Evolutionary conservation across 1,140 invertebrate species (phyloP).

Genomic region (Drosophila punjabiensis): DNA sequence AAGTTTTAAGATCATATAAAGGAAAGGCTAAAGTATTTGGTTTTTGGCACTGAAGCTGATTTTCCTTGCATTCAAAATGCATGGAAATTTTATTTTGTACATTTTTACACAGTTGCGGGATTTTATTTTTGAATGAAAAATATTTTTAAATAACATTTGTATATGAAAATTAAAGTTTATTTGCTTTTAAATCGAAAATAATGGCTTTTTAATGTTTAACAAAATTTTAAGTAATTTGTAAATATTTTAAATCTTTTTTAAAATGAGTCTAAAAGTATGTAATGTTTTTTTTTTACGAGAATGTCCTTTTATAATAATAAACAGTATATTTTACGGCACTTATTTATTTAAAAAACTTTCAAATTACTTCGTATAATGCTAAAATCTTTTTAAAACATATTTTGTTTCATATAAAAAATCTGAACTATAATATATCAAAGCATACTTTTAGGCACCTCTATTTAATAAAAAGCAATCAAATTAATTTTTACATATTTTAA

Average conservation of each 20-base stretch:
- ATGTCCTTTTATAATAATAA: too few species aligned
- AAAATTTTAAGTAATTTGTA: neutral
- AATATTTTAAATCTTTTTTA: neutral
- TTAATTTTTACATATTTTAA: neutral
- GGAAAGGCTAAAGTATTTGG: conserved; percentile 8
- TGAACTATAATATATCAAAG: neutral
- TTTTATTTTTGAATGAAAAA: neutral
- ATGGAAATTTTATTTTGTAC: neutral
- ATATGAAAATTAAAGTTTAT: neutral
- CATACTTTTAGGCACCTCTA: neutral
- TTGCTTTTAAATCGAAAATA: neutral
- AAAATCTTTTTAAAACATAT: too few species aligned
- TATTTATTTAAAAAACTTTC: too few species aligned
- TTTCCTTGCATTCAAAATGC: conserved; percentile 28
- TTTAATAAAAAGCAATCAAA: neutral
- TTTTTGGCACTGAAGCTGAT: conserved; percentile 6
- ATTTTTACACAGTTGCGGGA: conserved; percentile 20
- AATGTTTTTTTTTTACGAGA: neutral
- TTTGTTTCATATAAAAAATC: neutral
- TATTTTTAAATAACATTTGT: too few species aligned
- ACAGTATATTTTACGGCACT: too few species aligned
- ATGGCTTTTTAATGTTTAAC: neutral
- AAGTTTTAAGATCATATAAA: conserved; percentile 12
- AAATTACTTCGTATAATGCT: too few species aligned
- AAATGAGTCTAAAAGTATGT: neutral